Base-by-base conservation (phyloP, 1,140 invertebrate genomes). In the Drosophila lacteicornis region DNA sequence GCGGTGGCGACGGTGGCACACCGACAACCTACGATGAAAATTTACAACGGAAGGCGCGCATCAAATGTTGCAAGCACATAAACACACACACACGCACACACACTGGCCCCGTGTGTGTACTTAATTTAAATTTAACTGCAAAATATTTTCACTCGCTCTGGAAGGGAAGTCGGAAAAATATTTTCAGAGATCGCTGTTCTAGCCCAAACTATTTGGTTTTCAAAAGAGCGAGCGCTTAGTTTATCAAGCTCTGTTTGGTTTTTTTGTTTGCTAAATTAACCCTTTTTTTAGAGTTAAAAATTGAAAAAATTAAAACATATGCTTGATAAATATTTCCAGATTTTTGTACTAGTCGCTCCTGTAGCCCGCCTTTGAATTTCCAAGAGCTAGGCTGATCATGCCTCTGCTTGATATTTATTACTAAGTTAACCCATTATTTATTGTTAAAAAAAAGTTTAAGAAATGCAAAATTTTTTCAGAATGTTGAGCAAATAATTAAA, bases 71-170 rank as follows among this genome's bases (percentile, higher is more conserved):
- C 86, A 90, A 82, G 81, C 79, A 75, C 80, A 80, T 77, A 81
- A 58, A 62, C 75, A 85, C 61, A 63, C 56, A 50, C 53, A 69
- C 51, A 50, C 53, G 66, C 51, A 65, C 69, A 79, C 43, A 59
- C 42, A 46, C 22, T 51, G 61, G 38, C 27, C 53, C 55, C 51
- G 51, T 55, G 51, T 38, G 30, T 73, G 67, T 73, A 75, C 77
- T 86, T 80, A 90, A 91, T 90, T 90, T 90, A 90, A 90, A 91
- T 90, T 90, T 90, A 90, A 90, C 86, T 90, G 82, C 86, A 81
- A 85, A 88, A 90, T 88, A 88, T 85, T 88, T 73, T 88, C 67
- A 88, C 80, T 88, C 45, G 67, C 71, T 65, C 85, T 85, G 82
- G 79, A 56, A 69, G 65, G 75, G 78, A 79, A 65, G 75, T 76